A percentile compares a stretch with the other conserved stretches of the same genome.
These are phyloP conservation scores for Antheraea yamamai DNA, from an alignment of 2,888 invertebrate genomes.

Conservation along the genomic window DNA sequence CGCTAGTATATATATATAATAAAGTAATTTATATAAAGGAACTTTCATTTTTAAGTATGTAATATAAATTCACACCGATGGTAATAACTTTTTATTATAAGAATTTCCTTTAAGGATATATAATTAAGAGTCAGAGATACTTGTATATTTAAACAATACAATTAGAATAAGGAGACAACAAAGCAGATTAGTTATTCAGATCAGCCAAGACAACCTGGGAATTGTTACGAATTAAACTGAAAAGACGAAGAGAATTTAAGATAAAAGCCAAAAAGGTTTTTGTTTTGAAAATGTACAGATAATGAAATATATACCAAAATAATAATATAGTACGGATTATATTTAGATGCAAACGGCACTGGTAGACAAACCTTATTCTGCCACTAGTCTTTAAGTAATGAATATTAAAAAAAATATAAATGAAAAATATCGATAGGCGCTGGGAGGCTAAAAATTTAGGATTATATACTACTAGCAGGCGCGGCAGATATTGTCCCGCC, in stretches of 20 bases:
- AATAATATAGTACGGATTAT: background rate
- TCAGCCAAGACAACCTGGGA: conserved; percentile 3
- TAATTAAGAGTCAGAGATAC: background rate
- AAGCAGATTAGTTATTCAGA: conserved; percentile 2
- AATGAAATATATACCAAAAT: background rate
- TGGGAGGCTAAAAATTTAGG: too few relatives aligned
- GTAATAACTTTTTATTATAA: background rate
- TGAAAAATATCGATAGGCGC: too few relatives aligned
- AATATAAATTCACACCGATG: background rate
- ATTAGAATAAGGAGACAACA: background rate
- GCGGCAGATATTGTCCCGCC: too few relatives aligned
- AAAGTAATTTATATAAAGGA: too few relatives aligned
- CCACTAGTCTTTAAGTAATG: too few relatives aligned
- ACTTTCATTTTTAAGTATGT: too few relatives aligned
- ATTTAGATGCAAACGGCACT: too few relatives aligned
- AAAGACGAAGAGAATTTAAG: background rate
- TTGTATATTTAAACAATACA: background rate
- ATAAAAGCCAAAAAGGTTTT: background rate
- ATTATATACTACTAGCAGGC: too few relatives aligned
- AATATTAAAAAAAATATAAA: too few relatives aligned
- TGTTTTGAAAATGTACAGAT: background rate
- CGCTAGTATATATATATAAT: too few relatives aligned
- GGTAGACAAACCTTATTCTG: too few relatives aligned
- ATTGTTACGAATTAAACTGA: background rate
- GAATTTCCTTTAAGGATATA: background rate